Percentiles rank a stretch among this genome's conserved stretches.
Conservation (phyloP, 2,888 invertebrate species). For the Gymnoscelis rufifasciata region DNA sequence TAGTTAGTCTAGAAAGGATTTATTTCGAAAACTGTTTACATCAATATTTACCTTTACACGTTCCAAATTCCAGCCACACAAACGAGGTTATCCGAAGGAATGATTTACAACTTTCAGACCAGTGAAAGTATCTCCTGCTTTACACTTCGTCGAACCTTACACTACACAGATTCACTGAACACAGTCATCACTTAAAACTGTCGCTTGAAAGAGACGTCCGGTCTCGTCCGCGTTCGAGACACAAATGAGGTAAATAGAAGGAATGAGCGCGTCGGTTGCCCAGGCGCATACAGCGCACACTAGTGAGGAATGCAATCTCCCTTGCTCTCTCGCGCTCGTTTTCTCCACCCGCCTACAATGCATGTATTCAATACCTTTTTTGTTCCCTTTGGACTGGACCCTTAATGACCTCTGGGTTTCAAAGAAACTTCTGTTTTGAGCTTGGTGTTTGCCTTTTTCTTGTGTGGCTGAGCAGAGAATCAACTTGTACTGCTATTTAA, state of each 20-base stretch:
- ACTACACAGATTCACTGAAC: slow-evolving; percentile 36
- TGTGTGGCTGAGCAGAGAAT: no score
- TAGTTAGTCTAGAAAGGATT: neutral
- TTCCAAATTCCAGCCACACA: slow-evolving; percentile 48
- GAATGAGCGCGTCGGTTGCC: slow-evolving; percentile 32
- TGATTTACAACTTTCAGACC: slow-evolving; percentile 74
- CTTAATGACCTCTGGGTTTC: slow-evolving; percentile 36
- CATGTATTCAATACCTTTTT: slow-evolving; percentile 54
- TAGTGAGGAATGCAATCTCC: slow-evolving; percentile 69
- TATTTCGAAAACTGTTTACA: slow-evolving; percentile 3
- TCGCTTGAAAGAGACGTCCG: slow-evolving; percentile 42
- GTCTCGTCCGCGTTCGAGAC: slow-evolving; percentile 38
- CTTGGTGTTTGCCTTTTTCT: neutral
- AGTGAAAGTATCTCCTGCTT: slow-evolving; percentile 77
- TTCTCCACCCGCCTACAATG: slow-evolving; percentile 67
- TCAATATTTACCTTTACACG: slow-evolving; percentile 53
- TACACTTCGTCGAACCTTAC: slow-evolving; percentile 46
- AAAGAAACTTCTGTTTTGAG: neutral
- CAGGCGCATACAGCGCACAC: slow-evolving; percentile 12
- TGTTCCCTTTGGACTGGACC: slow-evolving; percentile 39
- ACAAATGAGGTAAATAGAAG: slow-evolving; percentile 29
- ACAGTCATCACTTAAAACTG: slow-evolving; percentile 52
- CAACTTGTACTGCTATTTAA: no score
- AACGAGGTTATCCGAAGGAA: slow-evolving; percentile 73
- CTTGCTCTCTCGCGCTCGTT: slow-evolving; percentile 65